phyloP scores from a whole-genome alignment of 2,113 vertebrate species.

The Brevimyrus niger region DNA sequence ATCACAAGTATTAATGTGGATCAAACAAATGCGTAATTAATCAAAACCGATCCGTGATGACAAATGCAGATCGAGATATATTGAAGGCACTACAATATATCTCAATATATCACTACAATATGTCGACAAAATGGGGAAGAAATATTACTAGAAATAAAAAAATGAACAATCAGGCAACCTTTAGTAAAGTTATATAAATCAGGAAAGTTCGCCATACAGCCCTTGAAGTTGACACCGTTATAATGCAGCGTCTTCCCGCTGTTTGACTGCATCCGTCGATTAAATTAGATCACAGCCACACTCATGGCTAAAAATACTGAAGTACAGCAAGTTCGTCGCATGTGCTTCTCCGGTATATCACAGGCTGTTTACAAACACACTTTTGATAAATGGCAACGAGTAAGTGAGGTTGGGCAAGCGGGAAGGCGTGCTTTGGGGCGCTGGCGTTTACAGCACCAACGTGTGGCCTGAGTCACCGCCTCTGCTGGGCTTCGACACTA shows the following conservation, averaged over 20 bases:
- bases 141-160: neutral
- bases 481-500: neutral
- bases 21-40: neutral
- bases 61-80: neutral
- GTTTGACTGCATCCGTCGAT: neutral
- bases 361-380: neutral
- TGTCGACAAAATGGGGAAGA: neutral
- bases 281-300: slow-evolving; percentile 33
- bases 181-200: neutral
- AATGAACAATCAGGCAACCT: neutral
- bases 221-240: neutral
- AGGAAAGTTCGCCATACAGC: neutral
- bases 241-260: neutral
- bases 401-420: neutral
- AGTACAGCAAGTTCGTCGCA: neutral
- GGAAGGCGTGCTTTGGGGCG: neutral
- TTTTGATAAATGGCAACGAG: neutral
- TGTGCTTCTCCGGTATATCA: neutral
- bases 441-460: slow-evolving; percentile 4
- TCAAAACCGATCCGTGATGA: neutral
- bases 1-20: neutral
- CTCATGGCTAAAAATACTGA: slow-evolving; percentile 16
- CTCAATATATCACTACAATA: no score
- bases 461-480: slow-evolving; percentile 36
- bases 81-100: neutral